Conservation (phyloP, 2,888 invertebrate genomes). For the Geophilus truncorum region DNA sequence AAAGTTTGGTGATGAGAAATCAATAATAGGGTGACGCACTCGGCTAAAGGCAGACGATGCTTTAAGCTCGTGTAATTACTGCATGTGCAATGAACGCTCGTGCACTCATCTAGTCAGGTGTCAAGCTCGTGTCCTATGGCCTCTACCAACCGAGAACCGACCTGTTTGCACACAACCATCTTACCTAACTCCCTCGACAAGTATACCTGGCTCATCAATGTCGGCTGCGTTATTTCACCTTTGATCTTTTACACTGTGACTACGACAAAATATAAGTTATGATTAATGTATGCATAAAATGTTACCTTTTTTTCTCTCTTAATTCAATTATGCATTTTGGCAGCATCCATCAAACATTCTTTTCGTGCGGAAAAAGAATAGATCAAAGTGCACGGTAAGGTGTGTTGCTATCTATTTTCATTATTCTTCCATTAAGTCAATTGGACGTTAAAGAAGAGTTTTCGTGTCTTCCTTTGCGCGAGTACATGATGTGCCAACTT, state of each 20-base stretch:
- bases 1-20: conserved; percentile 4
- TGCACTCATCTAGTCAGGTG: not conserved
- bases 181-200: not conserved
- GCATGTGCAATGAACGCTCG: not conserved
- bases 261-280: too few species aligned
- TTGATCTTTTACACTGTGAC: too few species aligned
- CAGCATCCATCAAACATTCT: not conserved
- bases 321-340: not conserved
- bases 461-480: not conserved
- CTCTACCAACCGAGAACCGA: too few species aligned
- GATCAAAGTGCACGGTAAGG: not conserved
- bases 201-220: not conserved
- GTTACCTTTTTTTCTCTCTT: not conserved
- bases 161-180: not conserved
- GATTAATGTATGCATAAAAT: not conserved
- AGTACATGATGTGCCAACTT: not conserved
- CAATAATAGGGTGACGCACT: not conserved
- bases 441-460: conserved; percentile 2
- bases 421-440: conserved; percentile 25
- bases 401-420: conserved; percentile 19
- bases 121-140: not conserved
- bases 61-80: conserved; percentile 5
- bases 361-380: not conserved
- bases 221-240: not conserved
- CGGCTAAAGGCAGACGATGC: not conserved